Evolutionary conservation across 2,113 vertebrate species (phyloP).

Genomic region (Bagarius yarrelli): DNA sequence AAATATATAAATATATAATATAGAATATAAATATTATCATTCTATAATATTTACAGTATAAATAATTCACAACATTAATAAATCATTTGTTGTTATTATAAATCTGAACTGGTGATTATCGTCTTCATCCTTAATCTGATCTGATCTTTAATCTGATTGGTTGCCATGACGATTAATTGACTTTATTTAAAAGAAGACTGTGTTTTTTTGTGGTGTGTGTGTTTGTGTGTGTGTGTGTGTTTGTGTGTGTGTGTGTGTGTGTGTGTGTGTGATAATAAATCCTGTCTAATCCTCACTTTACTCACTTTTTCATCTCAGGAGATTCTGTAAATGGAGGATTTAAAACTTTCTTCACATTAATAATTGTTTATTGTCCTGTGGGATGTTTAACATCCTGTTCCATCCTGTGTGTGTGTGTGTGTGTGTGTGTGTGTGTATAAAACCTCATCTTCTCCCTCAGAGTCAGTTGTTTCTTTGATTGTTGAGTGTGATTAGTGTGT

Average conservation of each 20-base stretch:
- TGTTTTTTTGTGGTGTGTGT: background rate
- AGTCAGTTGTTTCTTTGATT: background rate
- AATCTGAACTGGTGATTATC: background rate
- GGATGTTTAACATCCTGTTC: background rate
- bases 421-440: background rate
- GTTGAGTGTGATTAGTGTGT: background rate
- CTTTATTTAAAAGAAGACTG: background rate
- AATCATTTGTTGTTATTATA: background rate
- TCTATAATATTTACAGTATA: too few relatives aligned
- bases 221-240: background rate
- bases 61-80: too few relatives aligned
- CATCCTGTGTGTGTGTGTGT: background rate
- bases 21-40: background rate
- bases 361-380: slow-evolving; percentile 4
- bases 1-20: background rate
- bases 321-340: background rate
- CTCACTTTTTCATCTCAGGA: background rate
- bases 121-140: background rate
- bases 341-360: background rate
- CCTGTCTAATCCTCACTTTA: slow-evolving; percentile 9
- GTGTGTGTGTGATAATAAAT: background rate
- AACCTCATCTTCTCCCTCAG: background rate
- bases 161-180: slow-evolving; percentile 4
- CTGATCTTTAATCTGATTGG: background rate
- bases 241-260: background rate